These are phyloP conservation scores for Limosa lapponica DNA, from an alignment of 2,797 vertebrate species.

Conservation along the genomic window DNA sequence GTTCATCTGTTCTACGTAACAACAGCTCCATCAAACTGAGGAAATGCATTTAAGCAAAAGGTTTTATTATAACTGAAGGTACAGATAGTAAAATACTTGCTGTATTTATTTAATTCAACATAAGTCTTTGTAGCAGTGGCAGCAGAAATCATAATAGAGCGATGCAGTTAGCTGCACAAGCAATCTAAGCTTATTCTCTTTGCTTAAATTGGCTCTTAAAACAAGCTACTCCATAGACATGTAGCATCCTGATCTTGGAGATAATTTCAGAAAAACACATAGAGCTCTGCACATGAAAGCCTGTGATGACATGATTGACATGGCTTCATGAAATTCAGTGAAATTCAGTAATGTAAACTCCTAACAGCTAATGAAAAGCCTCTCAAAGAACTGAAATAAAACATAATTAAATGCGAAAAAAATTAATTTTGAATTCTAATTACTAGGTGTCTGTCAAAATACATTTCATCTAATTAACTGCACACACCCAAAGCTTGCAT, in stretches of 20 bases:
- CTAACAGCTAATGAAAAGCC: conserved; percentile 38
- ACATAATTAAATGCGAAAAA: conserved; percentile 27
- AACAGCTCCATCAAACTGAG: neutral
- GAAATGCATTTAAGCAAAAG: neutral
- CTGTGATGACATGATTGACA: neutral
- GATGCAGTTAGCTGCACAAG: neutral
- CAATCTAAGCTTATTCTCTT: neutral
- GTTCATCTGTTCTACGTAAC: neutral
- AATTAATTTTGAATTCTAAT: conserved; percentile 62
- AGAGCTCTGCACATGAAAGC: conserved; percentile 7
- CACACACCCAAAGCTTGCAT: conserved; percentile 27
- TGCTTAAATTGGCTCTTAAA: neutral
- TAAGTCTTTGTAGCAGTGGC: neutral
- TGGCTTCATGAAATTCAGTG: neutral
- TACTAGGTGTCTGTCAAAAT: conserved; percentile 69
- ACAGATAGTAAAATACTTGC: neutral
- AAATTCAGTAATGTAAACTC: neutral
- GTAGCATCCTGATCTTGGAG: conserved; percentile 30
- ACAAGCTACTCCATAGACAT: neutral
- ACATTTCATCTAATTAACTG: conserved; percentile 61
- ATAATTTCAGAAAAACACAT: conserved; percentile 42
- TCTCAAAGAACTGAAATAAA: conserved; percentile 43
- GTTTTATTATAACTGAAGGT: neutral
- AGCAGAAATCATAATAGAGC: neutral
- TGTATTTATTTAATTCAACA: neutral